A percentile compares a stretch with the other conserved stretches of the same genome.
phyloP scores from a whole-genome alignment of 2,888 invertebrate genomes.

The Caenorhabditis macrosperma region DNA sequence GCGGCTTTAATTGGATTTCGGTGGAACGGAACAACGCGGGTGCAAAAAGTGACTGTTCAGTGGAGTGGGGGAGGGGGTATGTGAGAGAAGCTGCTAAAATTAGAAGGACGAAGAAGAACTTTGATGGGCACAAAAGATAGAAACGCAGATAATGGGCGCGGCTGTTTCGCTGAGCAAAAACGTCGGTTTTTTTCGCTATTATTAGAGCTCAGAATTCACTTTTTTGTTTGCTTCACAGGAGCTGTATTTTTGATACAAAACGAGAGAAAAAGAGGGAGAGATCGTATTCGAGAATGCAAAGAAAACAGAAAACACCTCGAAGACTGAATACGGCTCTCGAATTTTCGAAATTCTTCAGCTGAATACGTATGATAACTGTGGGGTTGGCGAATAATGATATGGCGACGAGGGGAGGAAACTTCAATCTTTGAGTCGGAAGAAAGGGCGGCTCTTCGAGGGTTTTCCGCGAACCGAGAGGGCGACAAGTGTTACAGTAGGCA shows the following conservation, averaged over 20 bases:
- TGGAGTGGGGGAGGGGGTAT: too few species aligned
- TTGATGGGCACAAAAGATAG: conserved; percentile 1
- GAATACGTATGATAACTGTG: too few species aligned
- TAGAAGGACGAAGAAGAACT: conserved; percentile 17
- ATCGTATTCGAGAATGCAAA: not conserved
- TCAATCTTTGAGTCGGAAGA: not conserved
- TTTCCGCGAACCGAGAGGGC: too few species aligned
- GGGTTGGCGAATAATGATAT: too few species aligned
- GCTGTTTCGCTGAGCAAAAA: conserved; percentile 5
- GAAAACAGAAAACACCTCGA: too few species aligned
- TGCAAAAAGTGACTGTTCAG: not conserved
- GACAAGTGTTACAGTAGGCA: not conserved
- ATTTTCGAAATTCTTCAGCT: too few species aligned
- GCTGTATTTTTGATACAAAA: too few species aligned
- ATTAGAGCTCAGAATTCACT: not conserved
- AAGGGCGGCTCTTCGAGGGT: too few species aligned
- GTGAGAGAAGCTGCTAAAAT: too few species aligned
- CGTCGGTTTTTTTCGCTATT: not conserved
- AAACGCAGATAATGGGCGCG: not conserved
- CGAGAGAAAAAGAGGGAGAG: not conserved
- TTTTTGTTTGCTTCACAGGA: too few species aligned
- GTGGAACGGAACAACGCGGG: not conserved
- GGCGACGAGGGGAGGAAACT: not conserved
- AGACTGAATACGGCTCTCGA: too few species aligned
- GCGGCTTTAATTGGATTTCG: not conserved